Conservation (phyloP, 2,797 vertebrate genomes). For the Intellagama lesueurii region DNA sequence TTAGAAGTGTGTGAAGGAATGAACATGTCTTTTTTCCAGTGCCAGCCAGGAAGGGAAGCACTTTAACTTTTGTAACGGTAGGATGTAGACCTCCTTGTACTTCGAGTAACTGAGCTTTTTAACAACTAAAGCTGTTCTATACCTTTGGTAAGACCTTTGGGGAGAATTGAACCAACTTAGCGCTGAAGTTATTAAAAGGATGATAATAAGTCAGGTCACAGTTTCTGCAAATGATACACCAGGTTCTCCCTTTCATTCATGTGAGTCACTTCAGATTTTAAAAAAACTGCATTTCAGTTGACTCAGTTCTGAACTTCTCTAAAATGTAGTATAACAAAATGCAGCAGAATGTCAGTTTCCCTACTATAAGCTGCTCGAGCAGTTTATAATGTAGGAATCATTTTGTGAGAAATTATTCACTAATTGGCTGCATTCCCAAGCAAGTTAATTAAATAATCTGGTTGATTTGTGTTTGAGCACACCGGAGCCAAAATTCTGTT, state of each 20-base stretch:
- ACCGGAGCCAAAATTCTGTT: constrained; percentile 49
- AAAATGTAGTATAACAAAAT: background rate
- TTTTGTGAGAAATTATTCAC: constrained; percentile 16
- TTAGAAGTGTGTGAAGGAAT: too few species aligned
- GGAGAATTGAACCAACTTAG: background rate
- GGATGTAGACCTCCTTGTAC: background rate
- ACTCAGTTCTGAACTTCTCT: background rate
- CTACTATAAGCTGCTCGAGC: background rate
- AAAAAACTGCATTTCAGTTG: background rate
- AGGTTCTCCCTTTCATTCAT: background rate
- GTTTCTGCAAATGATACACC: background rate
- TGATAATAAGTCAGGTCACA: background rate
- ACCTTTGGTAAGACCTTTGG: background rate
- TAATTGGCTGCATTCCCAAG: constrained; percentile 4
- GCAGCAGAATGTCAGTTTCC: background rate
- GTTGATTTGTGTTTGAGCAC: background rate
- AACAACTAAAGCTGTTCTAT: background rate
- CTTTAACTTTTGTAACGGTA: background rate
- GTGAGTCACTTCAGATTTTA: background rate
- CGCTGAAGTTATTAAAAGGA: background rate
- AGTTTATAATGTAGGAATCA: background rate
- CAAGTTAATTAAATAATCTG: constrained; percentile 24
- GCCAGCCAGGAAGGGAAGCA: too few species aligned
- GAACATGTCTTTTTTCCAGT: too few species aligned
- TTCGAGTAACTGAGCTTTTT: too few species aligned